A percentile compares a stretch with the other conserved stretches of the same genome.
phyloP scores from a whole-genome alignment of 2,113 vertebrate species.

The Dryoscopus gambensis region DNA sequence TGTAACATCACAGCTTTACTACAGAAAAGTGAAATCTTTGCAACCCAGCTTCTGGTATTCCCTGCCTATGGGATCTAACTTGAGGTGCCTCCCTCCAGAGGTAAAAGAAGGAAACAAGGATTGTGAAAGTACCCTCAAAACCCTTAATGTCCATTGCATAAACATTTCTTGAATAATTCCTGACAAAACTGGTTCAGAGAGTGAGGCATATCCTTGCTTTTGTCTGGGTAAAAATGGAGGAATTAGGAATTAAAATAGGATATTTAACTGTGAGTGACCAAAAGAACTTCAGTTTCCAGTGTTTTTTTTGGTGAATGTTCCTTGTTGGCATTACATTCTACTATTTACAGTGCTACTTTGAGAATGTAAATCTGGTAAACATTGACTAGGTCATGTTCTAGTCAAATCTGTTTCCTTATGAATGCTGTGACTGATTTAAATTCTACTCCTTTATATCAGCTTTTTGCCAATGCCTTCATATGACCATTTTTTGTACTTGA shows the following conservation, averaged over 20 bases:
- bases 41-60: not conserved
- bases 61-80: not conserved
- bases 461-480: not conserved
- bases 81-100: not conserved
- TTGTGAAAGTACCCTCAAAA: not conserved
- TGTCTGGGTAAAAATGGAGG: not conserved
- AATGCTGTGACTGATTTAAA: not conserved
- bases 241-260: not conserved
- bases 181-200: not conserved
- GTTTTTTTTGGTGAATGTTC: not conserved
- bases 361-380: not conserved
- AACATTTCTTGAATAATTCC: not conserved
- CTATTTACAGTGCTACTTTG: not conserved
- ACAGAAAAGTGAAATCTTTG: not conserved
- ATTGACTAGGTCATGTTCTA: not conserved
- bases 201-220: not conserved
- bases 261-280: not conserved
- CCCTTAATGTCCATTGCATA: not conserved
- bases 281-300: not conserved
- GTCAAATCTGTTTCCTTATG: not conserved
- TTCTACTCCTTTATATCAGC: not conserved
- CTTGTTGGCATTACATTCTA: not conserved
- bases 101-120: not conserved
- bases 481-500: not conserved
- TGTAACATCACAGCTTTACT: not conserved